These are phyloP conservation scores for Cinclus cinclus DNA, from an alignment of 2,113 vertebrate genomes.

Conservation along the genomic window DNA sequence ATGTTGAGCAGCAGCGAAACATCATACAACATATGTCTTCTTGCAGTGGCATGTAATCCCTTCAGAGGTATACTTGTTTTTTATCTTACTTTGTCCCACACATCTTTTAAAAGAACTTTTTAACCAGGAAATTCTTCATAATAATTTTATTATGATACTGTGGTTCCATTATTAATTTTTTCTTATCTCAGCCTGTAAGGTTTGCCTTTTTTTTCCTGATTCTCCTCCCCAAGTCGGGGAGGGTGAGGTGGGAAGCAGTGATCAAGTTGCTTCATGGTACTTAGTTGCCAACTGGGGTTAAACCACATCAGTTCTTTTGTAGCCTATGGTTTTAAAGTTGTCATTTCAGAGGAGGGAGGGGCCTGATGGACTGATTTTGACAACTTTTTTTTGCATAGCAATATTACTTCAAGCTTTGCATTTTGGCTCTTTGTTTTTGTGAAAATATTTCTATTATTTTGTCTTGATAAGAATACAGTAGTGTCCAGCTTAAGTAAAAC, in stretches of 20 bases:
- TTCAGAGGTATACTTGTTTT: neutral
- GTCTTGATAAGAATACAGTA: neutral
- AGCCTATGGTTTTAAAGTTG: neutral
- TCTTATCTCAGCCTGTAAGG: neutral
- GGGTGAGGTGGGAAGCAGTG: too few species aligned
- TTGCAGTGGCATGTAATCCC: neutral
- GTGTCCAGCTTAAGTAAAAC: neutral
- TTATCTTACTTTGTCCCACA: neutral
- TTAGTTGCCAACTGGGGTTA: neutral
- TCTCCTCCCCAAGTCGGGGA: rapidly evolving
- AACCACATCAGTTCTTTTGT: neutral
- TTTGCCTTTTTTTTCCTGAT: neutral
- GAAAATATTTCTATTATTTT: neutral
- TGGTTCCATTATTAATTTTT: neutral
- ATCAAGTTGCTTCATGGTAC: too few species aligned
- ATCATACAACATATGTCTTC: neutral
- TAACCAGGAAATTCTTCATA: neutral
- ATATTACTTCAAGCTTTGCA: neutral
- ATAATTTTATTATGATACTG: neutral
- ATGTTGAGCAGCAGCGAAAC: neutral
- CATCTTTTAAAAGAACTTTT: neutral
- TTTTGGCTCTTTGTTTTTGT: neutral
- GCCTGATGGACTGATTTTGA: neutral
- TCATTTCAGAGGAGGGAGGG: neutral
- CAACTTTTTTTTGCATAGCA: neutral